These are phyloP conservation scores for Brenthis hecate DNA, from an alignment of 2,888 invertebrate species.

Conservation along the genomic window DNA sequence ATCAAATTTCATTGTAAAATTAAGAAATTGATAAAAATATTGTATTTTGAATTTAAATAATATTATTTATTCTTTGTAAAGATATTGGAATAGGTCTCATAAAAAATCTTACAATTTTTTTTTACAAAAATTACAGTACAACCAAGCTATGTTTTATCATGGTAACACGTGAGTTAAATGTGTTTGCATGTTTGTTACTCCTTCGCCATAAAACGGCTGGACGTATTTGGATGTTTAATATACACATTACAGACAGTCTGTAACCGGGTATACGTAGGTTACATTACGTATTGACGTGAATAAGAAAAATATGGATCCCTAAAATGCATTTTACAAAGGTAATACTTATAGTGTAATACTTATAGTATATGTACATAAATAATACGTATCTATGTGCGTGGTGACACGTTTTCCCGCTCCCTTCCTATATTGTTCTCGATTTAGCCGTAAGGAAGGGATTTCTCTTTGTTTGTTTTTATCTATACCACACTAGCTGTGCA, in stretches of 20 bases:
- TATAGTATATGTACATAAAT: background rate
- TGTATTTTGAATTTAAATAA: too few relatives aligned
- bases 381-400: constrained; percentile 1
- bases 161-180: too few relatives aligned
- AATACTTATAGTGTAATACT: too few relatives aligned
- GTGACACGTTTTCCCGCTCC: constrained; percentile 24
- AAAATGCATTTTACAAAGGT: constrained; percentile 6
- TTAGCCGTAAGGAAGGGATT: constrained; percentile 34
- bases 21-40: too few relatives aligned
- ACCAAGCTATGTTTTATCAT: too few relatives aligned
- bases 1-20: too few relatives aligned
- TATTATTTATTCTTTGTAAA: too few relatives aligned
- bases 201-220: background rate
- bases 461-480: constrained; percentile 29
- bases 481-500: constrained; percentile 2
- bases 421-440: constrained; percentile 33
- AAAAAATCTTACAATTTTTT: too few relatives aligned
- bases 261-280: background rate
- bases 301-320: background rate
- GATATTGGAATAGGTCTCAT: too few relatives aligned
- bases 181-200: background rate
- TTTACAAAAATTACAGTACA: too few relatives aligned
- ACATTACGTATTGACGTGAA: too few relatives aligned
- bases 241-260: background rate
- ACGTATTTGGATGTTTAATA: background rate